These are phyloP conservation scores for Hippoglossus hippoglossus DNA, from an alignment of 2,797 vertebrate species.

Conservation along the genomic window DNA sequence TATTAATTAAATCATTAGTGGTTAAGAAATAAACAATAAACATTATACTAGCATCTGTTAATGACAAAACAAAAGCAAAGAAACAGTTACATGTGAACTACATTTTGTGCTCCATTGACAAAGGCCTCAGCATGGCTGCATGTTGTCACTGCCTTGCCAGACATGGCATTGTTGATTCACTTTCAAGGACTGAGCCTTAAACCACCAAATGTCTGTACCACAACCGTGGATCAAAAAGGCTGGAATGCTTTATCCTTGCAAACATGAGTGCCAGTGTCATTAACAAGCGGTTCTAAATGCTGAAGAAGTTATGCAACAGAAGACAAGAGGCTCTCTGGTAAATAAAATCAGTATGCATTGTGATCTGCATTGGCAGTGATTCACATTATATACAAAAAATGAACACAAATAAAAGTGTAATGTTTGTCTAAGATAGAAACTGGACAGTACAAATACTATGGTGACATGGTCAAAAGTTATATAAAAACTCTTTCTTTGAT, in stretches of 20 bases:
- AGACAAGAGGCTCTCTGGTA: conserved; percentile 16
- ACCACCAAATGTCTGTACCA: conserved; percentile 8
- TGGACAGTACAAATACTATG: conserved; percentile 25
- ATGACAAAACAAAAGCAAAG: conserved; percentile 61
- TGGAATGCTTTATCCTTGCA: conserved; percentile 7
- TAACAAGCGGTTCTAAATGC: conserved; percentile 29
- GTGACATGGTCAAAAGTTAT: conserved; percentile 11
- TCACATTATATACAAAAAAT: conserved; percentile 70
- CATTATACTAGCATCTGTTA: conserved; percentile 59
- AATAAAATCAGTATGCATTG: conserved; percentile 31
- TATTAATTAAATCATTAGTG: conserved; percentile 86
- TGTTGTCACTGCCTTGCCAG: conserved; percentile 43
- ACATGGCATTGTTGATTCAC: conserved; percentile 18
- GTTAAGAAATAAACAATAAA: conserved; percentile 77
- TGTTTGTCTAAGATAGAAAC: conserved; percentile 7
- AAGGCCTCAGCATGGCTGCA: conserved; percentile 22
- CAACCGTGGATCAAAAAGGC: conserved; percentile 17
- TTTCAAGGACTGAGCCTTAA: conserved; percentile 16
- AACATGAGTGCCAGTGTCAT: conserved; percentile 9
- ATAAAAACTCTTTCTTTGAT: conserved; percentile 19
- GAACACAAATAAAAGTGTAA: conserved; percentile 26
- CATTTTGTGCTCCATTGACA: conserved; percentile 35
- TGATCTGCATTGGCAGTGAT: conserved; percentile 56
- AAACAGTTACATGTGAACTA: conserved; percentile 42
- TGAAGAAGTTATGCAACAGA: conserved; percentile 27